Conservation (phyloP, 2,797 vertebrate genomes). For the Adelosebastes latens region DNA sequence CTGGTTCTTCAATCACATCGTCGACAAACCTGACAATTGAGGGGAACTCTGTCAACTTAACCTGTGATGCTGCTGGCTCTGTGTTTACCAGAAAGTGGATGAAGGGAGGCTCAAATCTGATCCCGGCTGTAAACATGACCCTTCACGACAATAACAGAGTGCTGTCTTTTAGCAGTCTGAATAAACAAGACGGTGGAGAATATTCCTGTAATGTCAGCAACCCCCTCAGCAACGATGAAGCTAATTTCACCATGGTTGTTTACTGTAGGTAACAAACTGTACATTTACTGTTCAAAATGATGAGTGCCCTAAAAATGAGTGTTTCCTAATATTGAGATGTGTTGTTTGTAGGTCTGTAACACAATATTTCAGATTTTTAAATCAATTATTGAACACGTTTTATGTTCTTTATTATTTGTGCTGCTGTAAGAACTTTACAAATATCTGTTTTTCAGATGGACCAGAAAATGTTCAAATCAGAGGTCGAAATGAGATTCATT, state of each 20-base stretch:
- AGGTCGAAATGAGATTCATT: not conserved
- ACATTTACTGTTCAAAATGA: not conserved
- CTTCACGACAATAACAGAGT: not conserved
- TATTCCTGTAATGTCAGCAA: not conserved
- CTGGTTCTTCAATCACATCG: not conserved
- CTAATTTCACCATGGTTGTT: slow-evolving; percentile 20
- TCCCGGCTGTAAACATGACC: not conserved
- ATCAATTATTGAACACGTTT: not conserved
- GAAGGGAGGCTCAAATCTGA: not conserved
- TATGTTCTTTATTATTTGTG: not conserved
- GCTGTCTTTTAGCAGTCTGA: not conserved
- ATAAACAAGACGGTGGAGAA: not conserved
- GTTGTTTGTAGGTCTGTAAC: no score
- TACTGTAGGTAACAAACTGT: slow-evolving; percentile 55
- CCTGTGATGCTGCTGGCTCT: slow-evolving; percentile 52
- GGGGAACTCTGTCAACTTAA: slow-evolving; percentile 31
- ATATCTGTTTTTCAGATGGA: slow-evolving; percentile 65
- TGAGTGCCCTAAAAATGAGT: not conserved
- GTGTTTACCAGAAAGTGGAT: slow-evolving; percentile 29
- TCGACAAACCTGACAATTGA: slow-evolving; percentile 28
- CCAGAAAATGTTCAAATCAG: slow-evolving; percentile 58
- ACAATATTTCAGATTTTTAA: not conserved
- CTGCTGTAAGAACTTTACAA: not conserved
- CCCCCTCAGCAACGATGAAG: not conserved
- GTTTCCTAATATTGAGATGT: no score